Conservation (phyloP, 2,888 invertebrate genomes). For the Drosophila phalerata region DNA sequence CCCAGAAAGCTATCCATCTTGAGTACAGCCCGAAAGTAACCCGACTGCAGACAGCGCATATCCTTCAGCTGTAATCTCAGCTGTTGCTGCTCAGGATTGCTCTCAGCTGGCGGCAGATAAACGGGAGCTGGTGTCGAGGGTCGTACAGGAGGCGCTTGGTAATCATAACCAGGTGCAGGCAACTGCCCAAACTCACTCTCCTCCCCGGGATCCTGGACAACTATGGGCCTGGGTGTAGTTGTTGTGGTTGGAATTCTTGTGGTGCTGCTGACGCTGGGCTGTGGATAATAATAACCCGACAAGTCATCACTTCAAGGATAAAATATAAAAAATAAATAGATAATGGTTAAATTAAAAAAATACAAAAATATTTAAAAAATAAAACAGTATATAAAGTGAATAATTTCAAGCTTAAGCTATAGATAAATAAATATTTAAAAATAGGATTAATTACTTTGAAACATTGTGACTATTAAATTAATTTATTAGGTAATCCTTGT, state of each 20-base stretch:
- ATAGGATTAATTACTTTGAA: too few species aligned
- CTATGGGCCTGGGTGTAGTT: conserved; percentile 67
- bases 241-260: conserved; percentile 34
- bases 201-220: conserved; percentile 74
- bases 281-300: conserved; percentile 73
- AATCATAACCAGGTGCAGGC: conserved; percentile 72
- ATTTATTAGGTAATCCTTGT: too few species aligned
- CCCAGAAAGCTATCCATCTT: conserved; percentile 84
- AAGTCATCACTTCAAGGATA: conserved; percentile 48
- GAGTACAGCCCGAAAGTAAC: conserved; percentile 85
- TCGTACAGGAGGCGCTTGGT: conserved; percentile 64
- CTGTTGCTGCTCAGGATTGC: conserved; percentile 45
- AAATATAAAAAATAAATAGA: too few species aligned
- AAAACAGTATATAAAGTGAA: too few species aligned
- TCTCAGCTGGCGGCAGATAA: conserved; percentile 64
- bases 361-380: too few species aligned
- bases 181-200: conserved; percentile 40
- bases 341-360: too few species aligned
- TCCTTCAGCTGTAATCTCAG: conserved; percentile 82
- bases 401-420: too few species aligned
- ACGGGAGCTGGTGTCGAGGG: conserved; percentile 73
- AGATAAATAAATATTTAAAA: too few species aligned
- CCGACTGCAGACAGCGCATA: conserved; percentile 82
- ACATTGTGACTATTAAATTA: too few species aligned
- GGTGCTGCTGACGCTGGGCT: conserved; percentile 53